Percentiles rank a stretch among this genome's conserved stretches.
These are phyloP conservation scores for Neomicropteryx cornuta DNA, from an alignment of 1,140 invertebrate genomes.

Conservation along the genomic window DNA sequence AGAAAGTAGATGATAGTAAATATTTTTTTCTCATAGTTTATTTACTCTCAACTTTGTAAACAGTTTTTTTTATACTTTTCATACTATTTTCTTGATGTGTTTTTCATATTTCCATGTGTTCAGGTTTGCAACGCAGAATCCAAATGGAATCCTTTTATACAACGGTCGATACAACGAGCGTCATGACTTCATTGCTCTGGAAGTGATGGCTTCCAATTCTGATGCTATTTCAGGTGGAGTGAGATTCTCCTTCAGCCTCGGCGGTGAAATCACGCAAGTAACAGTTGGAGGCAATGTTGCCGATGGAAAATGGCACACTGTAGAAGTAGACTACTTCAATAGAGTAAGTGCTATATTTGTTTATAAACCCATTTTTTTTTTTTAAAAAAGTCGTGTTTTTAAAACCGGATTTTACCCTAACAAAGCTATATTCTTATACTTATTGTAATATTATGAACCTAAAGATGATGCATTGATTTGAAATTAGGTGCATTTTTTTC, in stretches of 20 bases:
- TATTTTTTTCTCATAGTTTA: background rate
- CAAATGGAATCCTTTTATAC: slow-evolving; percentile 81
- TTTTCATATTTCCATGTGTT: too few relatives aligned
- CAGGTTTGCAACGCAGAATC: slow-evolving; percentile 76
- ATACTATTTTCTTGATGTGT: slow-evolving; percentile 12
- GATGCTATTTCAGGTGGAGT: slow-evolving; percentile 49
- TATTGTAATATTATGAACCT: too few relatives aligned
- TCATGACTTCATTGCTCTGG: slow-evolving; percentile 90
- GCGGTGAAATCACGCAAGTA: slow-evolving; percentile 61
- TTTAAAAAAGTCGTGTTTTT: too few relatives aligned
- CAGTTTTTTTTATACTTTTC: slow-evolving; percentile 4
- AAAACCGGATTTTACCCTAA: too few relatives aligned
- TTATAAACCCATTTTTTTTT: too few relatives aligned
- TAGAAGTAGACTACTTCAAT: slow-evolving; percentile 79
- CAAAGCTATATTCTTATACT: too few relatives aligned
- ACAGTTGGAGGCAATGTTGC: slow-evolving; percentile 62
- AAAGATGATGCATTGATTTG: too few relatives aligned
- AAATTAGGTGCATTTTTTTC: background rate
- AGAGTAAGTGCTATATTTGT: slow-evolving; percentile 44
- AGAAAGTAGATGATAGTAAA: too few relatives aligned
- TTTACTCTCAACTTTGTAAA: background rate
- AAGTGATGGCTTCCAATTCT: slow-evolving; percentile 63
- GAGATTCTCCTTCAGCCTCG: slow-evolving; percentile 85
- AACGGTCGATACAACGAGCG: slow-evolving; percentile 93
- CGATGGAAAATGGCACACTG: slow-evolving; percentile 91